Conservation (phyloP, 2,797 vertebrate genomes). For the Catharus ustulatus region DNA sequence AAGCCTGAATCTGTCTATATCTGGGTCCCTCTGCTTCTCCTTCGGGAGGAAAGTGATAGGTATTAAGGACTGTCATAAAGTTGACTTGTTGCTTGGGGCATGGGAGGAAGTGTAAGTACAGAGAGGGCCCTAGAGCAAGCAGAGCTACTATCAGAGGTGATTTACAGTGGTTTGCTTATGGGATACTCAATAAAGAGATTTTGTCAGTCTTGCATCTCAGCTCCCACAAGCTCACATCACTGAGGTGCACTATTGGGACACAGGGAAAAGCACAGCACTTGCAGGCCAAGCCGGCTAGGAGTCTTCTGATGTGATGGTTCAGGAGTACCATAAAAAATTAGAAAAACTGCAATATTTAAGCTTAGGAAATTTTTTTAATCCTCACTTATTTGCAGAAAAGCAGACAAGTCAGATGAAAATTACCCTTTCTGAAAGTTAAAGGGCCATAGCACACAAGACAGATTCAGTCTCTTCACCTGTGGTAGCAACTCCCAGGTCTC, state of each 20-base stretch:
- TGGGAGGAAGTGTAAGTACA: not conserved
- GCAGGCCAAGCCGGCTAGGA: not conserved
- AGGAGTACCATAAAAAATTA: not conserved
- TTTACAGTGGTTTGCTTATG: not conserved
- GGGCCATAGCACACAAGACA: not conserved
- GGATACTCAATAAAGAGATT: not conserved
- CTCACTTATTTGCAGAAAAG: not conserved
- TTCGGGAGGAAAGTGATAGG: not conserved
- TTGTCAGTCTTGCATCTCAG: not conserved
- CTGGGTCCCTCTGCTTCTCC: not conserved
- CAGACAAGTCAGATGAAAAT: not conserved
- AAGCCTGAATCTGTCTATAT: not conserved
- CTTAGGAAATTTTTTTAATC: not conserved
- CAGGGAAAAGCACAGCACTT: not conserved
- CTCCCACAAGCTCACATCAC: not conserved
- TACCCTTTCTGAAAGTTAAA: not conserved
- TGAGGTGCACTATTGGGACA: not conserved
- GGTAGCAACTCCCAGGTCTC: not conserved
- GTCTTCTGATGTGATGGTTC: not conserved
- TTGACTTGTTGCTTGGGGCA: rapidly evolving
- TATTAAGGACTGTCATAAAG: not conserved
- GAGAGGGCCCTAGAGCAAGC: not conserved
- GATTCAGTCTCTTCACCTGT: not conserved
- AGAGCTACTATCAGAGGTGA: not conserved
- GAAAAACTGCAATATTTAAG: not conserved